Evolutionary conservation across 2,888 invertebrate species (phyloP).

Genomic region (Xanthia togata): DNA sequence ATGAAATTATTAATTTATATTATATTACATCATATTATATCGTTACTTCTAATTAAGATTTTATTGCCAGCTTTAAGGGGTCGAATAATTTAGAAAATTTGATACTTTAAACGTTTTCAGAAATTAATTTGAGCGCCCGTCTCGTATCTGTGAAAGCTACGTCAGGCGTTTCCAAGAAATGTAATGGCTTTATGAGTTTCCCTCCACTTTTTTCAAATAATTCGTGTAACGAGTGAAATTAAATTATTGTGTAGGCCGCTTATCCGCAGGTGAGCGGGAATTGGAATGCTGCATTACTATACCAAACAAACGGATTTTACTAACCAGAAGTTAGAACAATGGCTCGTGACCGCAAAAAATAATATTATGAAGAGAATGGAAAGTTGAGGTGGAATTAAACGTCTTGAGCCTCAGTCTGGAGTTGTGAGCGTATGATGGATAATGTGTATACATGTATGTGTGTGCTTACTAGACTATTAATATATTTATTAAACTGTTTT

Average conservation of each 20-base stretch:
- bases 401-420: slow-evolving; percentile 51
- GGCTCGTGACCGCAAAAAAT: slow-evolving; percentile 64
- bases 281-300: slow-evolving; percentile 70
- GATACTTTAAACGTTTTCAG: slow-evolving; percentile 71
- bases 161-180: slow-evolving; percentile 79
- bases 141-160: slow-evolving; percentile 77
- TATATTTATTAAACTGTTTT: slow-evolving; percentile 65
- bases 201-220: slow-evolving; percentile 81
- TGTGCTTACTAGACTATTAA: no score
- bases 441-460: slow-evolving; percentile 16
- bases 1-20: slow-evolving; percentile 60
- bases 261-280: slow-evolving; percentile 75
- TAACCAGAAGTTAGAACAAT: slow-evolving; percentile 61
- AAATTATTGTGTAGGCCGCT: slow-evolving; percentile 80
- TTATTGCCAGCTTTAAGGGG: slow-evolving; percentile 64
- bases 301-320: slow-evolving; percentile 48
- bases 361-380: slow-evolving; percentile 55
- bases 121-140: slow-evolving; percentile 79
- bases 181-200: slow-evolving; percentile 84
- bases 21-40: slow-evolving; percentile 61
- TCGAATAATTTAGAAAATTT: slow-evolving; percentile 70
- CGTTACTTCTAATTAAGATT: slow-evolving; percentile 67
- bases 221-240: slow-evolving; percentile 80
- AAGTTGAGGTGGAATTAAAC: slow-evolving; percentile 64
- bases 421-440: slow-evolving; percentile 45